Evolutionary conservation across 2,797 vertebrate species (phyloP), one percentile per base, ranked within the genome.

Genomic region (Chaetodon trifasciatus): DNA sequence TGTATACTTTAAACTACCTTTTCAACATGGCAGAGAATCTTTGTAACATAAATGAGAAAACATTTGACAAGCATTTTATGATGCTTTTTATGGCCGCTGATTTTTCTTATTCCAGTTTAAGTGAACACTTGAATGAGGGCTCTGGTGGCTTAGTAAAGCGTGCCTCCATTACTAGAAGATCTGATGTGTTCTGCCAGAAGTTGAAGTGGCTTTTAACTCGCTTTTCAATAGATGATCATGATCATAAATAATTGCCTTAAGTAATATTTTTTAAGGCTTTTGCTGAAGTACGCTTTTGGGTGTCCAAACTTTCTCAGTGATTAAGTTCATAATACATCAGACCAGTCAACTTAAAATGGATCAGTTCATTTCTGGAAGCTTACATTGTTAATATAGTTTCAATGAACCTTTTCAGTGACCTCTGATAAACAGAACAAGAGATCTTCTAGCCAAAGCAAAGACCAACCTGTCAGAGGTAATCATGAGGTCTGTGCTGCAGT

Each of bases 371-470:
- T 76, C 39, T 73, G n/a, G 19, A 52, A 53, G 42, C 37, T 35
- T 28, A 64, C 46, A 78, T 60, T 66, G 69, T 79, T 73, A 50
- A 73, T 71, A 39, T 11, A 62, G 65, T 60, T 75, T 83, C 47
- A 67, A 42, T 63, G 47, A 61, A 72, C 15, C 37, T 69, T 83
- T 78, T 63, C 57, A 50, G 23, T 81, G 70, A 81, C 67, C 72
- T 76, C 70, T 57, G 61, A 61, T 71, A 79, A 82, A 67, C 76
- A 69, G 55, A 83, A 70, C 16, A 16, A n/a, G 24, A 62, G 11
- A 63, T 57, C 75, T 37, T 66, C 66, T 40, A 53, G 81, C 82
- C 82, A 89, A 84, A 82, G 60, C 73, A 85, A 81, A 83, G 81
- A 71, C 53, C 32, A 55, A 58, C 60, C 80, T 89, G 78, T 89